Evolutionary conservation across 1,140 invertebrate species (phyloP), one percentile per base, ranked within the genome.

Genomic region (Drosophila baimaii): DNA sequence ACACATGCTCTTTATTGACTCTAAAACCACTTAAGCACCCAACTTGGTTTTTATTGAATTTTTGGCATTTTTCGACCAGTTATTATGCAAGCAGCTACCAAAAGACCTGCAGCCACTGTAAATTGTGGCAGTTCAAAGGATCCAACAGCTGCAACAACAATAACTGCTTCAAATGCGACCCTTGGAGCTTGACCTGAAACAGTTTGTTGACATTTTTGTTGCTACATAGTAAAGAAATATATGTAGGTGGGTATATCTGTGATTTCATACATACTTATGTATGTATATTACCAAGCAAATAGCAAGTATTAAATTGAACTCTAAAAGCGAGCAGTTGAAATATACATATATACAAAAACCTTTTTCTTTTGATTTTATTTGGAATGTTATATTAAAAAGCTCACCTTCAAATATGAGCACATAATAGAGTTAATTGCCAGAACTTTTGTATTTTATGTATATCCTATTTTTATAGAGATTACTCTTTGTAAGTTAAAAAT

Each of bases 171-270:
- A 49, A 65, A 33, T 66, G 31, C 15, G 55, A 59, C 15, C 52
- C 56, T 58, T 23, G 37, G n/a, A 37, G 49, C 55, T 43, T 33
- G 54, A 58, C 62, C 44, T 17, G 43, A 25, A 15, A 27, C 19
- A 64, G 64, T 47, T 47, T 49, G 61, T 68, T 68, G 64, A 66
- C 64, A 66, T 64, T 44, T 25, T 65, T 4, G 13, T 44, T 44
- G 29, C 9, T 25, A 27, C 12, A 44, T 2, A 7, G 35, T 31
- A 9, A 31, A 27, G 17, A 47, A 21, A 44, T 33, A 37, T 19
- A 4, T 13, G 7, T 17, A 25, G 17, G 33, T 17, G 17, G 17
- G 33, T 19, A 13, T 29, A 55, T 6, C 15, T 37, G 25, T 19
- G 23, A 33, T 15, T 21, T 54, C 6, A 39, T 6, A 37, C 5